phyloP scores from a whole-genome alignment of 1,140 invertebrate species.

The Heliconius hermathena region DNA sequence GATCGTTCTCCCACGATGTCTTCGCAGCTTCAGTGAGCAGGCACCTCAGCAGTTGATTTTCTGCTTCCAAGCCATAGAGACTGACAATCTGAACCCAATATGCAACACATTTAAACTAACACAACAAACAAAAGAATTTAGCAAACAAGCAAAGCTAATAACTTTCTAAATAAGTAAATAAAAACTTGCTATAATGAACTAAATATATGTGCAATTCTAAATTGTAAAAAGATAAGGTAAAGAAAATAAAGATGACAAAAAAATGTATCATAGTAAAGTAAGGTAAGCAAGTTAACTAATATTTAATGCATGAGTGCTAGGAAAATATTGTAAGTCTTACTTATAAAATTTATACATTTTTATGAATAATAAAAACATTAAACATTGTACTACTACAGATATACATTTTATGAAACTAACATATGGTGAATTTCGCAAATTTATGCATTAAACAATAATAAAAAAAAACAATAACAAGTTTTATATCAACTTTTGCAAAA shows the following conservation, averaged over 20 bases:
- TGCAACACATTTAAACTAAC: conserved; percentile 24
- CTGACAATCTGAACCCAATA: conserved; percentile 63
- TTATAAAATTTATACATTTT: background rate
- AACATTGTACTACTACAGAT: background rate
- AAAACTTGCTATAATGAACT: background rate
- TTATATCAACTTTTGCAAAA: background rate
- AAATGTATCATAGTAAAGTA: too few species aligned
- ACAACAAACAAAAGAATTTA: conserved; percentile 31
- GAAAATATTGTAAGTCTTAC: too few species aligned
- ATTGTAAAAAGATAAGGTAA: too few species aligned
- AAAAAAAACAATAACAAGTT: background rate
- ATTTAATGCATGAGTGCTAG: too few species aligned
- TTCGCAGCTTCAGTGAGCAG: conserved; percentile 72
- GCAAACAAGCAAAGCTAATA: background rate
- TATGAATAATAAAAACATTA: background rate
- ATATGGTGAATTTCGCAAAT: background rate
- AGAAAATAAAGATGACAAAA: too few species aligned
- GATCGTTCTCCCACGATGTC: conserved; percentile 68
- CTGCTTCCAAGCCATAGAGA: conserved; percentile 75
- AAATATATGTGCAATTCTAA: too few species aligned
- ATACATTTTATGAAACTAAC: background rate
- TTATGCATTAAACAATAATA: background rate
- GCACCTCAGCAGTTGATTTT: conserved; percentile 74
- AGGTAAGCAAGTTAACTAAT: too few species aligned
- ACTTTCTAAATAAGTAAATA: background rate